A percentile compares a stretch with the other conserved stretches of the same genome.
phyloP scores from a whole-genome alignment of 2,888 invertebrate genomes.

The Rhimphoctona megacephalus region DNA sequence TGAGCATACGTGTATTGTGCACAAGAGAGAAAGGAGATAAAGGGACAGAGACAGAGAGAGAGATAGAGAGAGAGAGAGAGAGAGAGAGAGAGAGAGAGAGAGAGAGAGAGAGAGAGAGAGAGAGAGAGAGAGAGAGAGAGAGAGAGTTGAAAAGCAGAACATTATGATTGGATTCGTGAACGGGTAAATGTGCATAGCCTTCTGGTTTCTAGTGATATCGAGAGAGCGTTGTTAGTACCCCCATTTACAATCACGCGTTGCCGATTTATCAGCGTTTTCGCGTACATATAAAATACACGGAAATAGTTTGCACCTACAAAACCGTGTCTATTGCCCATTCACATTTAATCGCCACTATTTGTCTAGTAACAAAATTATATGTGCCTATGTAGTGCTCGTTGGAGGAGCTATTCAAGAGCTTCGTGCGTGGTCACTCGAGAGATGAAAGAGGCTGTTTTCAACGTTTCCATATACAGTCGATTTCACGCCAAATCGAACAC shows the following conservation, averaged over 20 bases:
- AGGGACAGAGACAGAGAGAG: too few relatives aligned
- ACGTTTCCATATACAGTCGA: not conserved
- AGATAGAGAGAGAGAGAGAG: not conserved
- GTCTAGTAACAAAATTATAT: not conserved
- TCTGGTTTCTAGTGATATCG: constrained; percentile 38
- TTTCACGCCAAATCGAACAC: not conserved
- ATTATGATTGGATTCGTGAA: constrained; percentile 15
- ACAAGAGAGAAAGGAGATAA: not conserved
- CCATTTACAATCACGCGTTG: constrained; percentile 35
- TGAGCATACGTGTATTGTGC: not conserved
- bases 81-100: constrained; percentile 3
- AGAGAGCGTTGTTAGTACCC: constrained; percentile 14
- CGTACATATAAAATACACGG: constrained; percentile 36
- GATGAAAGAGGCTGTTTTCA: not conserved
- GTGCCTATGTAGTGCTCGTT: not conserved
- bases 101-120: constrained; percentile 6
- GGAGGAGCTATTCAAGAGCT: not conserved
- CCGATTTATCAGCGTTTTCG: constrained; percentile 43
- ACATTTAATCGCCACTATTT: not conserved
- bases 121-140: constrained; percentile 1
- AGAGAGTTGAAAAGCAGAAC: constrained; percentile 18
- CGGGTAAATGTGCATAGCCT: constrained; percentile 9
- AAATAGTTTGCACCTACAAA: constrained; percentile 15
- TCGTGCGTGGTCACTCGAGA: not conserved
- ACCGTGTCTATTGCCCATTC: constrained; percentile 10